phyloP scores from a whole-genome alignment of 2,113 vertebrate species.

The Oryzias curvinotus region DNA sequence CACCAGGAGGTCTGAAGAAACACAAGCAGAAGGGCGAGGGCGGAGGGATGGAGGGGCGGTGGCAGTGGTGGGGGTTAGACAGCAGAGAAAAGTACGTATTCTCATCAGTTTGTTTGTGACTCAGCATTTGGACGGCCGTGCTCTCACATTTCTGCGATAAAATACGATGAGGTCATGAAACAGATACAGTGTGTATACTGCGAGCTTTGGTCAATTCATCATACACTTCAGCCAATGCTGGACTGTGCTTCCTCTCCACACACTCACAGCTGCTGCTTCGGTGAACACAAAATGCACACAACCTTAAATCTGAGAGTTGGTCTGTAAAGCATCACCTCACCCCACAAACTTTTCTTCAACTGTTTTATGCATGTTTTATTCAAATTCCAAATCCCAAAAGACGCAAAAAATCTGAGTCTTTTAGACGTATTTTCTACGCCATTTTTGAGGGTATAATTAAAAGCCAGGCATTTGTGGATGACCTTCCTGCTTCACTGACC shows the following conservation, averaged over 20 bases:
- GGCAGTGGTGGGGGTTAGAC: conserved; percentile 3
- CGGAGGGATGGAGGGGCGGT: too few relatives aligned
- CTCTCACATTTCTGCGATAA: conserved; percentile 29
- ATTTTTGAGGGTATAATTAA: conserved; percentile 15
- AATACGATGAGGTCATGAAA: conserved; percentile 29
- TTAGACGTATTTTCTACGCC: background rate
- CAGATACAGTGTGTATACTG: conserved; percentile 8
- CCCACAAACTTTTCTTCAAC: background rate
- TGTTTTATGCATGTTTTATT: too few relatives aligned
- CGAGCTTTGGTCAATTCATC: conserved; percentile 25
- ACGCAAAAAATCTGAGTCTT: too few relatives aligned
- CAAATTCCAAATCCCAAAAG: too few relatives aligned
- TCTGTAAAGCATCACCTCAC: conserved; percentile 7
- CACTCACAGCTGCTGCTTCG: conserved; percentile 5
- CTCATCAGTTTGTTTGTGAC: conserved; percentile 13
- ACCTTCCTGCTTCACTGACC: conserved; percentile 43
- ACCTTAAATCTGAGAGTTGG: conserved; percentile 6
- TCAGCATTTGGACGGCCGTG: conserved; percentile 18
- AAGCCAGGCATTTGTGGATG: conserved; percentile 19
- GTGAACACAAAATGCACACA: conserved; percentile 5
- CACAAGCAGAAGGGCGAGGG: conserved; percentile 18
- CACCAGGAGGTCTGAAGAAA: conserved; percentile 92
- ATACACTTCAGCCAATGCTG: conserved; percentile 23
- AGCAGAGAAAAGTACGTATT: conserved; percentile 2
- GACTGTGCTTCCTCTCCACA: background rate